These are phyloP conservation scores for Anthrax anthrax DNA, from an alignment of 2,888 invertebrate genomes.

Conservation along the genomic window DNA sequence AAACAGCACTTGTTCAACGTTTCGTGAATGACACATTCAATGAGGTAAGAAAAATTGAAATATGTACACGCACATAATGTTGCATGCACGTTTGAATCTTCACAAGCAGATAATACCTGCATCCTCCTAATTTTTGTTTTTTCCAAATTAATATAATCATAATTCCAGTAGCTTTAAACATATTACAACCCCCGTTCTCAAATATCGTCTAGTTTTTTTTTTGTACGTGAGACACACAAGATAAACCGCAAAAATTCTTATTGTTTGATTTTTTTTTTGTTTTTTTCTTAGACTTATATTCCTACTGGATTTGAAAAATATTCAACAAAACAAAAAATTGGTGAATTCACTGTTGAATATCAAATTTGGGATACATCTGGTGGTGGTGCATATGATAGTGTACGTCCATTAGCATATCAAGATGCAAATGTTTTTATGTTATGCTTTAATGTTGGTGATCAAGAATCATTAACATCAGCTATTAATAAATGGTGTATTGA, in stretches of 20 bases:
- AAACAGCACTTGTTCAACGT: slow-evolving; percentile 49
- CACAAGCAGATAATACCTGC: no score
- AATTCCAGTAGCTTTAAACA: no score
- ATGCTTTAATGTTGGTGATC: slow-evolving; percentile 46
- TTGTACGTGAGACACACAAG: no score
- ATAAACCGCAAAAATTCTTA: neutral
- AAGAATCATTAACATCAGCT: slow-evolving; percentile 43
- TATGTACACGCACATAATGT: no score
- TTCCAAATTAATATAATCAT: no score
- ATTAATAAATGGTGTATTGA: slow-evolving; percentile 53
- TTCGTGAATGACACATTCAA: slow-evolving; percentile 44
- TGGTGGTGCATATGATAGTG: slow-evolving; percentile 44
- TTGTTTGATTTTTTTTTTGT: neutral
- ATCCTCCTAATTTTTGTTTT: no score
- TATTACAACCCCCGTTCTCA: no score
- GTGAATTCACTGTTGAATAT: slow-evolving; percentile 43
- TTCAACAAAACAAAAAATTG: slow-evolving; percentile 41
- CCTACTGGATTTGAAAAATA: slow-evolving; percentile 52
- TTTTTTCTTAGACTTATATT: slow-evolving; percentile 40
- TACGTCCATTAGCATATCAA: slow-evolving; percentile 46
- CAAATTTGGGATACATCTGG: slow-evolving; percentile 51
- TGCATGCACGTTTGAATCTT: no score
- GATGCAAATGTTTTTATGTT: slow-evolving; percentile 47
- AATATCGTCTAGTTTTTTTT: no score
- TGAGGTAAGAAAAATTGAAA: slow-evolving; percentile 40